Evolutionary conservation across 2,797 vertebrate genomes (phyloP), one percentile per base, ranked within the genome.

Genomic region (Macroramphosus scolopax): DNA sequence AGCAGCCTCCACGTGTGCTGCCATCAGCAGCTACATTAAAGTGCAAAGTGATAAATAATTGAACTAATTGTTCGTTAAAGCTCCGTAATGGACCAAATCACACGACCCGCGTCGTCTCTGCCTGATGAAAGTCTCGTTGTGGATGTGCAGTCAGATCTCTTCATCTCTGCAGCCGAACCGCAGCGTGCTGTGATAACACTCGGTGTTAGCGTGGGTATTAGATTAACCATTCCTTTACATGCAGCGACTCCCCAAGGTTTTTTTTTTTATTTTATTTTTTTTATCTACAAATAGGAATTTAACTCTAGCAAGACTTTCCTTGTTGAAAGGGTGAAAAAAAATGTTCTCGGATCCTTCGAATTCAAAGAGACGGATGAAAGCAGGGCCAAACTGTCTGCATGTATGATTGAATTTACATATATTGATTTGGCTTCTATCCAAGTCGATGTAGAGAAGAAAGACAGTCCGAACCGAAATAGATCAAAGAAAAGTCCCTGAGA

Each of bases 161-260:
- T 29, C 28, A 3, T 48, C 54, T 28, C 41, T 24, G 5, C 16
- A n/a, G 32, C 15, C 13, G 28, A 40, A n/a, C 30, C 28, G 39
- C 25, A 16, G 51, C 10, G n/a, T 63, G 36, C 29, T 31, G 37
- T 35, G 62, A 43, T 57, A 54, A 53, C 47, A 28, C 48, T 60
- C 55, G 53, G 53, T 70, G 63, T 39, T 37, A 57, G 34, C 29
- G 50, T 72, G 50, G 59, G 56, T 70, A 71, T 68, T 68, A 35
- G 61, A 57, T 42, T 58, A 41, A 50, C 30, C 10, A 17, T 64
- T 77, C 8, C 45, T 48, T 51, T 43, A 43, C 52, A 64, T 40
- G 52, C 46, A 58, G 55, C 42, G 36, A 41, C 45, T 78, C 64
- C 74, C 50, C 11, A 17, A 41, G 68, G 66, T 41, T 71, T 65